phyloP scores from a whole-genome alignment of 2,797 vertebrate species.

The Cyclura pinguis region DNA sequence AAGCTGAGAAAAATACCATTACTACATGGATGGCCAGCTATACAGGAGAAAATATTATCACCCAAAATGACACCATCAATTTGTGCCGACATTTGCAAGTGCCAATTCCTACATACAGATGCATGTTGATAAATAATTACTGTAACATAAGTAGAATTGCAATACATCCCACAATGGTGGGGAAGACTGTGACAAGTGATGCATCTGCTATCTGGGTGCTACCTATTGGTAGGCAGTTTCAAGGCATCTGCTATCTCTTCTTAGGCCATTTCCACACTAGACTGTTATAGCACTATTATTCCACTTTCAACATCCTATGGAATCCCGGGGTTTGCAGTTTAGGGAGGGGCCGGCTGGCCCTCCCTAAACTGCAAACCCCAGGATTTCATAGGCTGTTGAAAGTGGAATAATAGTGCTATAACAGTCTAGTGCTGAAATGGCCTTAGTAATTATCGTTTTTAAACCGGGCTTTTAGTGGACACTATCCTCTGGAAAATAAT shows the following conservation, averaged over 20 bases:
- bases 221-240: too few relatives aligned
- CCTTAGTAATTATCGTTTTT: background rate
- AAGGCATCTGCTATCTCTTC: background rate
- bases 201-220: too few relatives aligned
- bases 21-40: background rate
- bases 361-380: too few relatives aligned
- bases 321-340: too few relatives aligned
- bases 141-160: background rate
- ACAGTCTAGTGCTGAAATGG: too few relatives aligned
- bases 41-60: background rate
- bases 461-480: background rate
- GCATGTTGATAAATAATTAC: background rate
- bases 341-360: too few relatives aligned
- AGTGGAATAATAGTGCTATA: too few relatives aligned
- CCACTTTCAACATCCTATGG: too few relatives aligned
- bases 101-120: background rate
- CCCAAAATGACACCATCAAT: background rate
- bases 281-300: too few relatives aligned
- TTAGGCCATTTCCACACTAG: background rate
- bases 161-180: background rate
- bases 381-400: too few relatives aligned
- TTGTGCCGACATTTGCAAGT: background rate
- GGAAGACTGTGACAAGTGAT: background rate
- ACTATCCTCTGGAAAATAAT: background rate
- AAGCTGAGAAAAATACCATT: background rate